phyloP scores from a whole-genome alignment of 2,797 vertebrate genomes.

The Parambassis ranga region DNA sequence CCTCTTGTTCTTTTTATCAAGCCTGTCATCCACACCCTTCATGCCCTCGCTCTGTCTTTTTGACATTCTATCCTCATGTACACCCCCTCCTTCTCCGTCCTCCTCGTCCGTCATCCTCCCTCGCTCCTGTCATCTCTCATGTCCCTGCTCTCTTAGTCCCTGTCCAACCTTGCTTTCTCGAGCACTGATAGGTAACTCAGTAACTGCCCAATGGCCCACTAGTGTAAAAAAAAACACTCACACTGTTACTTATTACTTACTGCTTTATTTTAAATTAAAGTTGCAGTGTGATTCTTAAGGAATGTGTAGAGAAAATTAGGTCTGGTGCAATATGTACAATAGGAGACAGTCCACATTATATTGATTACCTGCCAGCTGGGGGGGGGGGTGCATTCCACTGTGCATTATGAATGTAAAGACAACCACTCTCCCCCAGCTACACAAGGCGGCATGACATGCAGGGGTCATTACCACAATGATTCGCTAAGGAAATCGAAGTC shows the following conservation, averaged over 20 bases:
- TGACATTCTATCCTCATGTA: conserved; percentile 44
- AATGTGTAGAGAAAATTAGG: conserved; percentile 33
- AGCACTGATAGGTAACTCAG: neutral
- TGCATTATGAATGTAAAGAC: conserved; percentile 48
- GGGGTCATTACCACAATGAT: conserved; percentile 45
- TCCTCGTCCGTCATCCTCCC: conserved; percentile 46
- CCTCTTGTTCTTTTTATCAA: conserved; percentile 36
- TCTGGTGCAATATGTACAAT: neutral
- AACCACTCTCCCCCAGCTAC: conserved; percentile 2
- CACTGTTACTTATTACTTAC: no score
- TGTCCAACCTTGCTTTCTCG: conserved; percentile 25
- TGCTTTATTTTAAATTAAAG: neutral
- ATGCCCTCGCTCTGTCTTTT: conserved; percentile 23
- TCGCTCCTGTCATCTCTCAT: conserved; percentile 39
- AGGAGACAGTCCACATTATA: conserved; percentile 9
- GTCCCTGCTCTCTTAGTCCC: conserved; percentile 37
- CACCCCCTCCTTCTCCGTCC: conserved; percentile 17
- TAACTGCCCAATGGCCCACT: conserved; percentile 1
- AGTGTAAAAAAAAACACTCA: conserved; percentile 1
- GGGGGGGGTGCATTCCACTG: neutral
- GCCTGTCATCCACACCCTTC: conserved; percentile 15
- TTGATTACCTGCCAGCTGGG: conserved; percentile 34
- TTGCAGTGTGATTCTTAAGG: no score
- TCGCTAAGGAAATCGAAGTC: conserved; percentile 29
- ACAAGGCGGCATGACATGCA: conserved; percentile 24